Percentiles rank a stretch among this genome's conserved stretches.
Evolutionary conservation across 2,797 vertebrate species (phyloP).

Genomic region (Craterocephalus amniculus): DNA sequence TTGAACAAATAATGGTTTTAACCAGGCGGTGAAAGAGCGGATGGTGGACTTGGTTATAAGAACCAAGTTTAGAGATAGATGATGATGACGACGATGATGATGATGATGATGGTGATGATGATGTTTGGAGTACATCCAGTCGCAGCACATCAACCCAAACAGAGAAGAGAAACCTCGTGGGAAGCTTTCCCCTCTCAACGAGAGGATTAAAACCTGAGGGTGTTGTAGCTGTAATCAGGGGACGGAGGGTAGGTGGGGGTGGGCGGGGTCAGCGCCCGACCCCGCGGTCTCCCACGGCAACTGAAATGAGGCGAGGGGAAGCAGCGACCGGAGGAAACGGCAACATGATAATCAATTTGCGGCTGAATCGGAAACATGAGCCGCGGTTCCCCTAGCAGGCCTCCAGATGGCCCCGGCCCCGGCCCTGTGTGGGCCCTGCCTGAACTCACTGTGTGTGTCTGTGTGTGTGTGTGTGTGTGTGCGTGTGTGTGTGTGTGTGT

Average conservation of each 20-base stretch:
- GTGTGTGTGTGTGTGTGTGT: constrained; percentile 19
- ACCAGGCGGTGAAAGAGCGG: constrained; percentile 18
- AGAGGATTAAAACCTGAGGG: neutral
- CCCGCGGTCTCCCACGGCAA: constrained; percentile 53
- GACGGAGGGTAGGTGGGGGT: constrained; percentile 8
- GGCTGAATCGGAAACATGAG: constrained; percentile 78
- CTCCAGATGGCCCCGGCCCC: constrained; percentile 77
- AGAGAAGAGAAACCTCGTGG: neutral
- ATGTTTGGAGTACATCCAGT: constrained; percentile 58
- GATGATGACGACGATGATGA: constrained; percentile 56
- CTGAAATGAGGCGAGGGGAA: constrained; percentile 58
- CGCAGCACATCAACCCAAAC: constrained; percentile 12
- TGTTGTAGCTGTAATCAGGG: too few species aligned
- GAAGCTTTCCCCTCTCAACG: neutral
- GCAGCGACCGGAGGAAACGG: constrained; percentile 72
- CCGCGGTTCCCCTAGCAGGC: constrained; percentile 70
- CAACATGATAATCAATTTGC: constrained; percentile 83
- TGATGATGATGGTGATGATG: too few species aligned
- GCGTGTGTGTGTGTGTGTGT: constrained; percentile 14
- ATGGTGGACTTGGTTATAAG: constrained; percentile 37
- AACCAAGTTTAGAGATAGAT: constrained; percentile 55
- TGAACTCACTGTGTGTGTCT: constrained; percentile 5
- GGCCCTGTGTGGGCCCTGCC: constrained; percentile 59
- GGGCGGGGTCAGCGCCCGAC: constrained; percentile 55
- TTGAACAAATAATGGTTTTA: neutral